Percentiles rank a stretch among this genome's conserved stretches.
Conservation (phyloP, 2,888 invertebrate species). For the Chymomyza amoena region DNA sequence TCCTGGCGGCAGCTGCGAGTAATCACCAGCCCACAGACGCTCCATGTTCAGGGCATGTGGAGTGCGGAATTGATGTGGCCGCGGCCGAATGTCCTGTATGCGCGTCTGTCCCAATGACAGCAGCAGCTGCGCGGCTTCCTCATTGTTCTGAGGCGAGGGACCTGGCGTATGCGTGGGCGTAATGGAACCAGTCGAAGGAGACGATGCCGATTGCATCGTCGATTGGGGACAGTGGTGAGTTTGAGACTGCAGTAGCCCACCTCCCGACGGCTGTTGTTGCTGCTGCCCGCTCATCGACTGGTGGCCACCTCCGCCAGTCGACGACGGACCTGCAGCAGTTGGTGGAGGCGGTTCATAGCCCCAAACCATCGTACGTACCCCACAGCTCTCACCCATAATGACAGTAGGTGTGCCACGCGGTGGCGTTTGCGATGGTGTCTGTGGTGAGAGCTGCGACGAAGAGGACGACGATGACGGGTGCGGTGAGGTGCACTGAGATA, state of each 20-base stretch:
- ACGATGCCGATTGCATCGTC: conserved; percentile 79
- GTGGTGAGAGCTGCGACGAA: conserved; percentile 77
- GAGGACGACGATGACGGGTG: conserved; percentile 76
- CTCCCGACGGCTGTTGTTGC: conserved; percentile 51
- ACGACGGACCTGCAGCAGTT: conserved; percentile 26
- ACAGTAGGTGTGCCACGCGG: conserved; percentile 88
- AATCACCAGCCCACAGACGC: conserved; percentile 92
- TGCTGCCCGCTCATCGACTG: conserved; percentile 47
- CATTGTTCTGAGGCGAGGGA: conserved; percentile 80
- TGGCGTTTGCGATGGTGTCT: conserved; percentile 78
- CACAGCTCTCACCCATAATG: conserved; percentile 95
- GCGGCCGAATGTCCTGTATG: conserved; percentile 79
- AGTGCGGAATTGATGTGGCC: conserved; percentile 80
- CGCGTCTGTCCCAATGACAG: conserved; percentile 87
- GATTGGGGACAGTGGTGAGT: conserved; percentile 59
- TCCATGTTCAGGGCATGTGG: conserved; percentile 92
- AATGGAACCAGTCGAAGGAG: conserved; percentile 78
- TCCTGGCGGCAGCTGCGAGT: conserved; percentile 89
- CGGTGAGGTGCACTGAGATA: conserved; percentile 76
- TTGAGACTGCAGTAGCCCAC: conserved; percentile 52
- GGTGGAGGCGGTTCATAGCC: conserved; percentile 81
- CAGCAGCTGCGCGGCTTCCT: conserved; percentile 85
- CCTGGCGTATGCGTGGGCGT: conserved; percentile 78
- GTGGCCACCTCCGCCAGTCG: conserved; percentile 20
- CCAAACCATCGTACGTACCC: conserved; percentile 87